phyloP scores from a whole-genome alignment of 2,888 invertebrate species.

The Coelopa pilipes region DNA sequence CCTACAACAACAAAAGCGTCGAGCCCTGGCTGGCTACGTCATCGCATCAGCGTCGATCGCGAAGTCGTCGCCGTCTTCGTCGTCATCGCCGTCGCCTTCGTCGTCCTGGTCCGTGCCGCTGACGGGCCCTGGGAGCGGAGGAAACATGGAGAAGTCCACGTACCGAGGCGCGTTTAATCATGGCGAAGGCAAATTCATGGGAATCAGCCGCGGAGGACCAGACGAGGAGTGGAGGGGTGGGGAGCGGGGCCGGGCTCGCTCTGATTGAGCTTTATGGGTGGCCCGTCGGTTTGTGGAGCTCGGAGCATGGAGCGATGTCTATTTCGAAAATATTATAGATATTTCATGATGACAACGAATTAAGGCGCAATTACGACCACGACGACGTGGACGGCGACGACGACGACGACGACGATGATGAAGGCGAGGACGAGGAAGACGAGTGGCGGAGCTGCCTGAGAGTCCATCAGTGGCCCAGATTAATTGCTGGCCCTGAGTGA shows the following conservation, averaged over 20 bases:
- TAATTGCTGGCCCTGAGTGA: too few relatives aligned
- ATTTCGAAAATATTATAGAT: constrained; percentile 46
- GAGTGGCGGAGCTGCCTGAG: not conserved
- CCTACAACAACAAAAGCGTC: not conserved
- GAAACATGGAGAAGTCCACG: constrained; percentile 29
- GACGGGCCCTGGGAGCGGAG: too few relatives aligned
- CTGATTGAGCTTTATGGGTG: constrained; percentile 50
- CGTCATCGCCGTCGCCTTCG: constrained; percentile 13
- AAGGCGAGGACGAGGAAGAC: not conserved
- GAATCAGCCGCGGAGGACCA: constrained; percentile 43
- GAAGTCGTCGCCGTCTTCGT: constrained; percentile 9
- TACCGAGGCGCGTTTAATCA: constrained; percentile 32
- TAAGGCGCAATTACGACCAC: constrained; percentile 36
- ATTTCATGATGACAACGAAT: constrained; percentile 50
- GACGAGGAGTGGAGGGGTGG: constrained; percentile 7
- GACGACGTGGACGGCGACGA: not conserved
- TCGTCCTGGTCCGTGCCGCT: not conserved
- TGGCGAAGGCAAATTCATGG: constrained; percentile 45
- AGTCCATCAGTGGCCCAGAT: too few relatives aligned
- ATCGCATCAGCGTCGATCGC: constrained; percentile 5
- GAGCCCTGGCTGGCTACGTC: not conserved
- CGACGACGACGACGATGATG: not conserved
- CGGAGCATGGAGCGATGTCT: constrained; percentile 15
- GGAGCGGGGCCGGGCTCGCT: not conserved
- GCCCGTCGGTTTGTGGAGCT: constrained; percentile 34